A percentile compares a stretch with the other conserved stretches of the same genome.
phyloP scores from a whole-genome alignment of 2,797 vertebrate genomes.

The Centropyge bicolor region DNA sequence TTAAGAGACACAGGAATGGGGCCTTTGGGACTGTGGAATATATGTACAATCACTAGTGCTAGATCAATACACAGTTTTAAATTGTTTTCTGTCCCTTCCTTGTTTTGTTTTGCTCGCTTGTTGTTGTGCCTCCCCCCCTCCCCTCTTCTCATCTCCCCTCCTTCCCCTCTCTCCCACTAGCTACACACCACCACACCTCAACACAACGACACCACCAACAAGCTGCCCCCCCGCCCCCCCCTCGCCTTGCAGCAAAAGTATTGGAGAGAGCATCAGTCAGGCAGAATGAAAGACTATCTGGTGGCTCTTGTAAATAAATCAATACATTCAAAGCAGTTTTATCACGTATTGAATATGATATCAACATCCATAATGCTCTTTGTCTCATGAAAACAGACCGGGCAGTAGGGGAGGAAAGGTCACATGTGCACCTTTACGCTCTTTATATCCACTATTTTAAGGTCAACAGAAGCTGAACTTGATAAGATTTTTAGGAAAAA shows the following conservation, averaged over 20 bases:
- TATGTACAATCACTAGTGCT: constrained; percentile 89
- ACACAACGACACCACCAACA: constrained; percentile 52
- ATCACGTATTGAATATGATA: constrained; percentile 84
- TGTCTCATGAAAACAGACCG: constrained; percentile 64
- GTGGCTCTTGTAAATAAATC: constrained; percentile 85
- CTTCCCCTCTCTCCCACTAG: not conserved
- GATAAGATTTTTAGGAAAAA: not conserved
- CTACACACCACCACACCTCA: constrained; percentile 41
- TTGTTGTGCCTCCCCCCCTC: constrained; percentile 23
- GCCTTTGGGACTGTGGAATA: constrained; percentile 86
- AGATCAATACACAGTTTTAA: constrained; percentile 92
- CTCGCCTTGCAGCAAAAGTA: constrained; percentile 65
- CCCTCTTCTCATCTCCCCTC: not conserved
- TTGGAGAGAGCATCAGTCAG: constrained; percentile 75
- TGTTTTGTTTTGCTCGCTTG: constrained; percentile 79
- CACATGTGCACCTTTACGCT: constrained; percentile 39
- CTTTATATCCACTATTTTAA: constrained; percentile 35
- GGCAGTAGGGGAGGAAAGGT: constrained; percentile 60
- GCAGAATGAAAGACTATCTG: constrained; percentile 75
- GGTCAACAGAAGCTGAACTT: constrained; percentile 16
- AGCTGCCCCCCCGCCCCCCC: constrained; percentile 16
- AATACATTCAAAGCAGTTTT: constrained; percentile 85
- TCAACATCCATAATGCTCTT: constrained; percentile 83
- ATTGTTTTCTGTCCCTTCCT: constrained; percentile 88
- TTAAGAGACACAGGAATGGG: constrained; percentile 86